Evolutionary conservation across 2,113 vertebrate genomes (phyloP).

Genomic region (Gyps fulvus): DNA sequence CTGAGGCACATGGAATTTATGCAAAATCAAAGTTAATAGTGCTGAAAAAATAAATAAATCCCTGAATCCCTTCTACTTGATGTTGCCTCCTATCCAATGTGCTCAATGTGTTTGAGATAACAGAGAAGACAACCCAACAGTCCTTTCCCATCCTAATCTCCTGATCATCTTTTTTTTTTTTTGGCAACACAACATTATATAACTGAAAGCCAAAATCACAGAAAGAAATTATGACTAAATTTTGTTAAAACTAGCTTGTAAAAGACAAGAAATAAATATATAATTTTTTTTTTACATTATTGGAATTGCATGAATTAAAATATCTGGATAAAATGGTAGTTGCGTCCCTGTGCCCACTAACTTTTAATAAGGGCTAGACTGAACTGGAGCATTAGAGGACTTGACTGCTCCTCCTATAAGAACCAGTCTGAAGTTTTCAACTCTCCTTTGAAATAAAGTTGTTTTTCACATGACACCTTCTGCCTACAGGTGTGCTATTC

Average conservation of each 20-base stretch:
- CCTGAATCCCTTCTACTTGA: background rate
- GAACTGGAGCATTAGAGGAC: background rate
- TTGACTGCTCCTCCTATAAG: background rate
- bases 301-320: background rate
- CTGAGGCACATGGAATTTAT: background rate
- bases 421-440: background rate
- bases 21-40: conserved; percentile 5
- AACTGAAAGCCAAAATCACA: background rate
- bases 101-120: background rate
- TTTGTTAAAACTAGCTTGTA: background rate
- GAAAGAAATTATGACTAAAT: background rate
- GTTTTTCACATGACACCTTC: background rate
- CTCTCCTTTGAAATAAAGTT: background rate
- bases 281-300: background rate
- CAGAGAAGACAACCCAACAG: background rate
- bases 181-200: background rate
- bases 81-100: background rate
- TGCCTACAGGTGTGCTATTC: background rate
- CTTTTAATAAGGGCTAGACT: background rate
- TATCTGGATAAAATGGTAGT: background rate
- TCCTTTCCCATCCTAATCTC: background rate
- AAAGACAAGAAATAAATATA: background rate
- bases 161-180: background rate
- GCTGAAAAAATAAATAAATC: background rate
- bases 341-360: background rate